Percentiles rank a stretch among this genome's conserved stretches.
Conservation (phyloP, 2,113 vertebrate species). For the Ornithorhynchus anatinus region DNA sequence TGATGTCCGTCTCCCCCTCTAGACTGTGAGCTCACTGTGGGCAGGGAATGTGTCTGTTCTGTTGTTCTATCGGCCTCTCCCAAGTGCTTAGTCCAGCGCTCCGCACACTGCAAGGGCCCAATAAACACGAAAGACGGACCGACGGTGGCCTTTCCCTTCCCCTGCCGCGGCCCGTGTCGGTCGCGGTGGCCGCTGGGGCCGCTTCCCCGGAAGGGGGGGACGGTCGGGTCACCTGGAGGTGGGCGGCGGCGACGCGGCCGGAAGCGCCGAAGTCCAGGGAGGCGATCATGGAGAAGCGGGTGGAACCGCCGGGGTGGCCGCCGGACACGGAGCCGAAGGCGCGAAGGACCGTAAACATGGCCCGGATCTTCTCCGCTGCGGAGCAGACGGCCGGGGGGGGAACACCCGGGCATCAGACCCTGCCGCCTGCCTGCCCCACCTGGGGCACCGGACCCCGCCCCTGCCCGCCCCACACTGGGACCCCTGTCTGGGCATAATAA, state of each 20-base stretch:
- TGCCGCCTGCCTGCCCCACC: rapidly evolving
- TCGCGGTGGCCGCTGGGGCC: rapidly evolving
- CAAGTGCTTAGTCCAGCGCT: no score
- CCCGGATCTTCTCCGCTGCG: slow-evolving; percentile 88
- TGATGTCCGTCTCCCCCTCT: no score
- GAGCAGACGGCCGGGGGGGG: rapidly evolving
- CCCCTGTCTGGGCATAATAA: no score
- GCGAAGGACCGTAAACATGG: slow-evolving; percentile 85
- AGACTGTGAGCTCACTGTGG: no score
- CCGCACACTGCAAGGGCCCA: no score
- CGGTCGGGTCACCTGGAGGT: slow-evolving; percentile 81
- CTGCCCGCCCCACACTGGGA: rapidly evolving
- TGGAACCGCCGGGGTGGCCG: slow-evolving; percentile 73
- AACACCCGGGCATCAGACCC: rapidly evolving
- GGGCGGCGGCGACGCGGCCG: slow-evolving; percentile 79
- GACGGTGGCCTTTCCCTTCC: no score
- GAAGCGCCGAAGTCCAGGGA: slow-evolving; percentile 89
- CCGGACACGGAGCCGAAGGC: slow-evolving; percentile 86
- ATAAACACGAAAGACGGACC: no score
- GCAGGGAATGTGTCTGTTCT: no score
- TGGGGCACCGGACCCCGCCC: background rate
- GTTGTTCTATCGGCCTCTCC: no score
- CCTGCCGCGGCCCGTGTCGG: no score
- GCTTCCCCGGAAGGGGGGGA: rapidly evolving
- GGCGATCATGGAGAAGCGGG: slow-evolving; percentile 85